phyloP scores from a whole-genome alignment of 2,888 invertebrate genomes.

The Tigriopus californicus region DNA sequence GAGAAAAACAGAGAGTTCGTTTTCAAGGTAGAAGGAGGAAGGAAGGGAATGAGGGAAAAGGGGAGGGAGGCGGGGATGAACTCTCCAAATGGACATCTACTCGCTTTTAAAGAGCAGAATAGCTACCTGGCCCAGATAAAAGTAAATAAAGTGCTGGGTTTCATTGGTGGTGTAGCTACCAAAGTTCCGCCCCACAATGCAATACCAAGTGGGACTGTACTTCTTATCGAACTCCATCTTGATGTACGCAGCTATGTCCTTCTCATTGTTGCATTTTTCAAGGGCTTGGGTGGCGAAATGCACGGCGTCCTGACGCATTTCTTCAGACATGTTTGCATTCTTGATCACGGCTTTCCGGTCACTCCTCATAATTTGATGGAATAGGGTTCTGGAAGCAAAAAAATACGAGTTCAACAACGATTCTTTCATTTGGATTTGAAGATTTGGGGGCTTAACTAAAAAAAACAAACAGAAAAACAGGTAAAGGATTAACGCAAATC shows the following conservation, averaged over 20 bases:
- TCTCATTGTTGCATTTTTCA: slow-evolving; percentile 97
- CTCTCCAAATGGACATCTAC: no score
- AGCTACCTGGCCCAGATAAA: slow-evolving; percentile 97
- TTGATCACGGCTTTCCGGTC: slow-evolving; percentile 98
- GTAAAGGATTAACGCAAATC: no score
- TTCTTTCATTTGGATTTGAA: no score
- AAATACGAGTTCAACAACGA: no score
- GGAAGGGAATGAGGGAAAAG: no score
- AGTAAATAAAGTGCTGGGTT: slow-evolving; percentile 96
- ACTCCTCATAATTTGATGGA: slow-evolving; percentile 50
- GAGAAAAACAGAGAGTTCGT: no score
- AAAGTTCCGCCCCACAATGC: slow-evolving; percentile 96
- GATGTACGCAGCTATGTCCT: slow-evolving; percentile 97
- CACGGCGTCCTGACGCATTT: slow-evolving; percentile 99
- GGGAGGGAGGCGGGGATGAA: no score
- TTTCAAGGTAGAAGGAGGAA: no score
- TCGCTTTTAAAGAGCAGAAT: slow-evolving; percentile 97
- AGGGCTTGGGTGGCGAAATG: slow-evolving; percentile 96
- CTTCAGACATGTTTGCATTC: slow-evolving; percentile 99
- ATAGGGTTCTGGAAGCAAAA: no score
- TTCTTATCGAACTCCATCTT: slow-evolving; percentile 99
- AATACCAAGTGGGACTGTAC: slow-evolving; percentile 98
- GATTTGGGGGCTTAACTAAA: no score
- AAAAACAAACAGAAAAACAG: no score
- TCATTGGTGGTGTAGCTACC: slow-evolving; percentile 97